Base-by-base conservation (phyloP, 1,140 invertebrate species). In the Drosophila pandora region DNA sequence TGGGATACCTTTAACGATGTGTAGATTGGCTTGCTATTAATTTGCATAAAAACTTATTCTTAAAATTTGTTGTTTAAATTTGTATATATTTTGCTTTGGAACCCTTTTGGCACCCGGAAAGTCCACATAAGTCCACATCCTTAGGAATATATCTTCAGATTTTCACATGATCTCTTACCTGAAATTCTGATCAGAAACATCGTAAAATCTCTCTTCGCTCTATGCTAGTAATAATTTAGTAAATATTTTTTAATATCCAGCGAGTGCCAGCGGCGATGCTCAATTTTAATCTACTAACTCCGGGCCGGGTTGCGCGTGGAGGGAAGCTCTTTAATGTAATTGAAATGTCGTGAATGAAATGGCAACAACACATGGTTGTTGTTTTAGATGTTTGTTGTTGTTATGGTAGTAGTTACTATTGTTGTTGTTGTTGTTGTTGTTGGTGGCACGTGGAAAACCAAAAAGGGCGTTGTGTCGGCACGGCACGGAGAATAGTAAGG, bases 301-400 rank as follows among this genome's bases (percentile, higher is more conserved):
- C 13, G 13, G 50, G 25, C 49, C 13, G 9, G 28, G 58, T 9
- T 8, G n/a, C 58, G 60, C 39, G 4, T 43, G 43, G 41, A 43
- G 13, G 37, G 34, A 65, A 54, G 41, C 55, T 73, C 50, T 62
- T 37, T 55, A 73, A 64, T 57, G 65, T 81, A 81, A 77, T 74
- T 81, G 56, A 77, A 77, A 81, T 81, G 80, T 68, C 69, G 63
- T 70, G 54, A 76, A 53, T 67, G 72, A 76, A 72, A 59, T 76
- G 78, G 79, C 67, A 67, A 59, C 73, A 58, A 54, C 41, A 57
- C 53, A 60, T 50, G 73, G 45, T 54, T 57, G 75, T 50, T 53
- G 25, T 43, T 13, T n/a, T 10, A 39, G 25, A 23, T 48, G 45
- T 28, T n/a, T 57, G 28, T 74, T 57, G 28, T 74, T 55, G 74